Percentiles rank a stretch among this genome's conserved stretches.
Evolutionary conservation across 2,113 vertebrate species (phyloP).

Genomic region (Ochotona curzoniae): DNA sequence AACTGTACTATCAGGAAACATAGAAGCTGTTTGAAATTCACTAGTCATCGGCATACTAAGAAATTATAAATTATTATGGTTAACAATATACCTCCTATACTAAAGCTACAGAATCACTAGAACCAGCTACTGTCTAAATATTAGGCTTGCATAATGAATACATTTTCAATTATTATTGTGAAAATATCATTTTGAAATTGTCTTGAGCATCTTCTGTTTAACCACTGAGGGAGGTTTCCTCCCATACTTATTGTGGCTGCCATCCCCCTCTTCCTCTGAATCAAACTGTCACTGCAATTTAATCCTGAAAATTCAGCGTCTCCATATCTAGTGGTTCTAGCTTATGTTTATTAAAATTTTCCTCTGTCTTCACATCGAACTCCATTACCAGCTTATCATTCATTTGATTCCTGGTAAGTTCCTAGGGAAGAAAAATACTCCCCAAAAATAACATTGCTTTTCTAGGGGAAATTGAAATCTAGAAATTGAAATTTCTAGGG

Average conservation of each 20-base stretch:
- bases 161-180: not conserved
- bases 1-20: not conserved
- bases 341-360: not conserved
- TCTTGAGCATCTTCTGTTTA: not conserved
- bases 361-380: not conserved
- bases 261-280: not conserved
- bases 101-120: not conserved
- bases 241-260: not conserved
- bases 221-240: not conserved
- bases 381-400: not conserved
- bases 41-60: not conserved
- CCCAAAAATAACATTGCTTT: not conserved
- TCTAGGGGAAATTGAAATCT: not conserved
- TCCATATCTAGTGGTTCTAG: not conserved
- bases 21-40: not conserved
- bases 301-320: not conserved
- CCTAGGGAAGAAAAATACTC: not conserved
- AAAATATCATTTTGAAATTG: conserved; percentile 6
- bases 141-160: not conserved
- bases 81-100: not conserved
- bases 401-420: not conserved
- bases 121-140: not conserved
- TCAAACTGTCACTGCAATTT: not conserved
- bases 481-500: too few species aligned
- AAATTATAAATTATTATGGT: not conserved